Evolutionary conservation across 2,888 invertebrate species (phyloP), one percentile per base, ranked within the genome.

Genomic region (Chironomus riparius): DNA sequence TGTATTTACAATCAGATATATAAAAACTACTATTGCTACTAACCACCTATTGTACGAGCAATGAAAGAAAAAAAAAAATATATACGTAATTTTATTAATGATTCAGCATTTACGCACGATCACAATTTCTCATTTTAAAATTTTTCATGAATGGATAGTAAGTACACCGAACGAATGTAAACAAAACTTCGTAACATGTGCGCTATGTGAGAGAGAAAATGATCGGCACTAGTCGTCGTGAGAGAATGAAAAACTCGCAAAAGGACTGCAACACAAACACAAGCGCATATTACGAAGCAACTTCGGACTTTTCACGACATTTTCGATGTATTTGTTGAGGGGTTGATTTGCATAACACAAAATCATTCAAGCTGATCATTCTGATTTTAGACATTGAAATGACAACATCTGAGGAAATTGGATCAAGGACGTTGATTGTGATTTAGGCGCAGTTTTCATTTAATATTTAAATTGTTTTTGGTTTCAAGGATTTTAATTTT

Each of bases 361-460:
- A 71, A 73, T 50, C 73, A 48, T 48, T 74, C 74, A 74, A 74
- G 74, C 68, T 15, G 68, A 74, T 74, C 74, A 74, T 65, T 73
- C 18, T 62, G 24, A 15, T 68, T 74, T 28, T 12, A n/a, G 47
- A 47, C 47, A 15, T 62, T 22, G 18, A 18, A 18, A 28, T 24
- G 56, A n/a, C 7, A 61, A 61, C 72, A 62, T 62, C 10, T n/a
- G 61, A 62, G 2, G 21, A 65, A 21, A 24, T 21, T 10, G 21
- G 24, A 4, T 65, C 65, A 65, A 65, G 65, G 65, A 65, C 65
- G 65, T 65, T 65, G 38, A 28, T 28, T 28, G 28, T 4, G 6
- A 28, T 28, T 5, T 5, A 28, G 38, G 2, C 28, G 28, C 28
- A 28, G n/a, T n/a, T n/a, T n/a, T n/a, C 28, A 28, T 28, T 38